A percentile compares a stretch with the other conserved stretches of the same genome.
Evolutionary conservation across 2,797 vertebrate species (phyloP).

Genomic region (Acanthurus leucopareius): DNA sequence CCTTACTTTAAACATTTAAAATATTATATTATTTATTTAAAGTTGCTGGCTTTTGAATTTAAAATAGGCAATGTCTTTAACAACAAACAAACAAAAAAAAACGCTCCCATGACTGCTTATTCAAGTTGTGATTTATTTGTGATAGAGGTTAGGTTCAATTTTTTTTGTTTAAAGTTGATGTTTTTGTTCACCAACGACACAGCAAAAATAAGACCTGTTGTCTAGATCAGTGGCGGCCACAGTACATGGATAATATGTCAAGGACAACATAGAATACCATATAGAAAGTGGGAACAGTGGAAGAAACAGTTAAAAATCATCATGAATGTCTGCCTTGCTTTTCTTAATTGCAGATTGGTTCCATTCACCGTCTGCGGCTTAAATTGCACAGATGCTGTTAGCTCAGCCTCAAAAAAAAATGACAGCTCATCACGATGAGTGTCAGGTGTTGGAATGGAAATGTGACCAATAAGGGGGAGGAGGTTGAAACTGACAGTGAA

Average conservation of each 20-base stretch:
- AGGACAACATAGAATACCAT: neutral
- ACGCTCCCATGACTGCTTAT: too few relatives aligned
- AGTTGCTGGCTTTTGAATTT: too few relatives aligned
- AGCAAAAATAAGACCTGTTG: too few relatives aligned
- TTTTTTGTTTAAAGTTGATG: too few relatives aligned
- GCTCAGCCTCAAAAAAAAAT: conserved; percentile 26
- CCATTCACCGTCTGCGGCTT: conserved; percentile 16
- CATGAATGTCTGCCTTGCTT: conserved; percentile 15
- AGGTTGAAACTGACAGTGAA: conserved; percentile 22
- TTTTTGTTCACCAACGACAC: too few relatives aligned
- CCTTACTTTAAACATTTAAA: too few relatives aligned
- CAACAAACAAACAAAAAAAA: too few relatives aligned
- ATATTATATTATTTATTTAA: too few relatives aligned
- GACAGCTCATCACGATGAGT: conserved; percentile 52
- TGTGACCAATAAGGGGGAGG: conserved; percentile 23
- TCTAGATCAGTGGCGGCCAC: neutral
- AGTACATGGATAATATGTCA: neutral
- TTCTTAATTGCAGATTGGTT: conserved; percentile 31
- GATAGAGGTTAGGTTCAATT: too few relatives aligned
- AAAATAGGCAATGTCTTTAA: too few relatives aligned
- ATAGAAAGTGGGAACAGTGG: conserved; percentile 2
- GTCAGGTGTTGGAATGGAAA: conserved; percentile 44
- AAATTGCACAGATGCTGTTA: conserved; percentile 23
- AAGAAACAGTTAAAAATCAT: conserved; percentile 12
- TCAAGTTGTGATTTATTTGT: too few relatives aligned